A percentile compares a stretch with the other conserved stretches of the same genome.
Conservation (phyloP, 1,140 invertebrate species). For the Oscheius sp. region DNA sequence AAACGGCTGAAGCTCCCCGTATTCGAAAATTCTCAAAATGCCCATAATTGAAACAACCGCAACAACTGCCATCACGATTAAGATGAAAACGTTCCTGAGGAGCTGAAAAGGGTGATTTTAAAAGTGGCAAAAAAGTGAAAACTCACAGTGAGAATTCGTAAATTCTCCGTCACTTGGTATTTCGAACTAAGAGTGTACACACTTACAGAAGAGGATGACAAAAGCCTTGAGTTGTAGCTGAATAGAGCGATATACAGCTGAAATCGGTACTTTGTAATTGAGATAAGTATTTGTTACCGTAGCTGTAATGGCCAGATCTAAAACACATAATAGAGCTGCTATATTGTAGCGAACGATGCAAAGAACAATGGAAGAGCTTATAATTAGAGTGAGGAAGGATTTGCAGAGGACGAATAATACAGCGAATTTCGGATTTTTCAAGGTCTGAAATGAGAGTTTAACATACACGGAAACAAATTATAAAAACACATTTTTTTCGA, state of each 20-base stretch:
- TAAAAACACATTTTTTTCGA: too few relatives aligned
- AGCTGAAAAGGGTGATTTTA: not conserved
- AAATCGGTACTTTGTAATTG: not conserved
- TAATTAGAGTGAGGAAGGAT: not conserved
- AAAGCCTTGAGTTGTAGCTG: not conserved
- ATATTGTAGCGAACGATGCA: not conserved
- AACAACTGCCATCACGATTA: not conserved
- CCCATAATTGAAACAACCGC: not conserved
- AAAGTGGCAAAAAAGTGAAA: not conserved
- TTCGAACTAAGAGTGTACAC: not conserved
- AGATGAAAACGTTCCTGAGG: not conserved
- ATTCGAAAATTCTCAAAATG: not conserved
- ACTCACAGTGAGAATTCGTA: not conserved
- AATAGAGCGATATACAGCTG: not conserved
- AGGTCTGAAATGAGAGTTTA: not conserved
- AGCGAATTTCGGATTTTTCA: not conserved
- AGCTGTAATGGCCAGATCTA: not conserved
- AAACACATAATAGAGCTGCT: not conserved
- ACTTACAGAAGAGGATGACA: not conserved
- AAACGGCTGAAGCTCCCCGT: not conserved
- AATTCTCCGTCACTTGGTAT: slow-evolving; percentile 4
- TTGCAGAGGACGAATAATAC: not conserved
- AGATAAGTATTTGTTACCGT: not conserved
- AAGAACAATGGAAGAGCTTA: not conserved
- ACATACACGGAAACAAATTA: too few relatives aligned